Percentiles rank a stretch among this genome's conserved stretches.
Evolutionary conservation across 1,140 invertebrate genomes (phyloP).

Genomic region (Stratiolaelaps scimitus): DNA sequence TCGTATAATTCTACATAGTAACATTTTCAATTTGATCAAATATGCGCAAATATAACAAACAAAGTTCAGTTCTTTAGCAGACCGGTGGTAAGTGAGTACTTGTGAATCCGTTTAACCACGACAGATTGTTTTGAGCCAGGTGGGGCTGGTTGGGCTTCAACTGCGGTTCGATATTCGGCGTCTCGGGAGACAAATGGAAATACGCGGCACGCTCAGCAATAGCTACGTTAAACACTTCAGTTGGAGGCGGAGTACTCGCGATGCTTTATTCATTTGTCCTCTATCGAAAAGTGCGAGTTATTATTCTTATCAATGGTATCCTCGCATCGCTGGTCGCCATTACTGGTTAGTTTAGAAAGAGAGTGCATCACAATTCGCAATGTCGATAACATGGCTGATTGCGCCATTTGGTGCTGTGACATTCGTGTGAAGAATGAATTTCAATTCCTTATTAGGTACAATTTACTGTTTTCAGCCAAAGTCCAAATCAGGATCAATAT

Average conservation of each 20-base stretch:
- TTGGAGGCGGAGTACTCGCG: slow-evolving; percentile 32
- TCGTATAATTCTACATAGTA: too few species aligned
- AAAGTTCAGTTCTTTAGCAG: too few species aligned
- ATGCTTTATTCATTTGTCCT: slow-evolving; percentile 36
- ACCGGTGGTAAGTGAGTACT: too few species aligned
- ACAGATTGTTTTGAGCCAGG: slow-evolving; percentile 32
- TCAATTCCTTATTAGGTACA: too few species aligned
- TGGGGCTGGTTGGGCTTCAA: slow-evolving; percentile 90
- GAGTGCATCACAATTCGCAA: background rate
- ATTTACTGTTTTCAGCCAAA: too few species aligned
- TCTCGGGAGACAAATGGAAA: slow-evolving; percentile 61
- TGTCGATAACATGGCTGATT: background rate
- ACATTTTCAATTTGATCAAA: too few species aligned
- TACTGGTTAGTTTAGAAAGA: slow-evolving; percentile 50
- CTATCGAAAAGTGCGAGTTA: slow-evolving; percentile 60
- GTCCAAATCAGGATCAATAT: too few species aligned
- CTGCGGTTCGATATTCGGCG: slow-evolving; percentile 55
- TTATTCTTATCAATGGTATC: slow-evolving; percentile 75
- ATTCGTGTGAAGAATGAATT: too few species aligned
- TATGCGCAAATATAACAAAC: too few species aligned
- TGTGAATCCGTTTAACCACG: background rate
- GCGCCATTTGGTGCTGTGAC: too few species aligned
- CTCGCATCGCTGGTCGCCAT: slow-evolving; percentile 70
- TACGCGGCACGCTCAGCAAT: slow-evolving; percentile 56
- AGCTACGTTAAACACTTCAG: slow-evolving; percentile 38